Base-by-base conservation (phyloP, 2,888 invertebrate genomes). In the Eupithecia subumbrata region DNA sequence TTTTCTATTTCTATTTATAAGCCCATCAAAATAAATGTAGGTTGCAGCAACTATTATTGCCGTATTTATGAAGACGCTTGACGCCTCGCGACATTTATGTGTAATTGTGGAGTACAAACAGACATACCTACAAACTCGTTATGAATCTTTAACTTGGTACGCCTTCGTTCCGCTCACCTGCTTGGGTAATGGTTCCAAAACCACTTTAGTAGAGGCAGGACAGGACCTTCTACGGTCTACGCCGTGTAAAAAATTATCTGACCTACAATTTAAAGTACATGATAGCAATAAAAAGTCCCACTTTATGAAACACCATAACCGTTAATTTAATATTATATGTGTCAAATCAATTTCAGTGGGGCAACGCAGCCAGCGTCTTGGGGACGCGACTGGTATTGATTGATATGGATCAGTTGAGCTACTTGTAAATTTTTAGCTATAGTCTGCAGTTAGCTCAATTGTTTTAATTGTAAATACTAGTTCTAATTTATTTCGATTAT, bases 51-150 rank as follows among this genome's bases (percentile, higher is more conserved):
- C 43, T 68, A 74, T 78, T 72, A 78, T 78, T 78, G 73, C 52
- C 43, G 68, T 45, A 72, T 66, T 80, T 80, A 81, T 52, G 74
- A 64, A 69, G 71, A 71, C 75, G 81, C 43, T 79, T 85, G 88
- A 89, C 90, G 88, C 89, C 87, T 88, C 81, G 82, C 88, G 89
- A 91, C 90, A 89, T 90, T 90, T 89, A 89, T 88, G 82, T 82
- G 80, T 91, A 91, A 91, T 92, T 90, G 84, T 79, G 48, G 84
- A 84, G 81, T 84, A 77, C 80, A 73, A 2, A 8, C 34, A 64
- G 18, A 34, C 64, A 64, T 18, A 34, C 60, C 30, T 78, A 72
- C 68, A 73, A 72, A 72, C 72, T 78, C 56, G 78, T 76, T 78
- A 73, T 77, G 81, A 81, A 80, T 82, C 78, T 72, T 67, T 71